Percentiles rank a stretch among this genome's conserved stretches.
Evolutionary conservation across 1,140 invertebrate genomes (phyloP).

Genomic region (Drosophila pseudoananassae): DNA sequence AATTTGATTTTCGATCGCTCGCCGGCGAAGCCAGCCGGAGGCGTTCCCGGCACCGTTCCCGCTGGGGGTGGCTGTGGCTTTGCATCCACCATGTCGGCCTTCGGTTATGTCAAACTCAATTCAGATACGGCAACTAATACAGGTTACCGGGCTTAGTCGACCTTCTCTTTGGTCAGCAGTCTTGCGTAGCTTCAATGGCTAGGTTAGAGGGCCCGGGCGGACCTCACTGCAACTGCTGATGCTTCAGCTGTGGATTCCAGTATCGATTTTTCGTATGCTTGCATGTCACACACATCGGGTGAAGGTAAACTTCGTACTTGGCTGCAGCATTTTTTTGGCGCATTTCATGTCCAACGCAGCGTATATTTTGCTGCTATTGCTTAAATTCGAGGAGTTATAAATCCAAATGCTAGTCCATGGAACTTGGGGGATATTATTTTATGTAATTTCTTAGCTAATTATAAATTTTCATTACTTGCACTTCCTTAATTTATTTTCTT

Average conservation of each 20-base stretch:
- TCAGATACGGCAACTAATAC: background rate
- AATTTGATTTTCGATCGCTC: slow-evolving; percentile 84
- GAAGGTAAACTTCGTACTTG: slow-evolving; percentile 34
- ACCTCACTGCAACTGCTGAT: slow-evolving; percentile 18
- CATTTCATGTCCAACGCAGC: slow-evolving; percentile 11
- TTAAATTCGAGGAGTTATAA: background rate
- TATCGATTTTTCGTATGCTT: slow-evolving; percentile 65
- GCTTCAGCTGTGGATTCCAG: slow-evolving; percentile 41
- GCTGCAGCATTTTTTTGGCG: slow-evolving; percentile 49
- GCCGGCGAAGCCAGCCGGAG: slow-evolving; percentile 70
- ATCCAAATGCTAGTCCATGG: background rate
- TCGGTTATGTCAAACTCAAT: background rate
- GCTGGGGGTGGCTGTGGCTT: slow-evolving; percentile 61
- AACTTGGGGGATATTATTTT: slow-evolving; percentile 2
- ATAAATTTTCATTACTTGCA: background rate
- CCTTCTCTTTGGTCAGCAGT: slow-evolving; percentile 4
- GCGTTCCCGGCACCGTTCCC: slow-evolving; percentile 60
- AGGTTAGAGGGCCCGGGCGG: slow-evolving; percentile 31
- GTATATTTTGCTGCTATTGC: background rate
- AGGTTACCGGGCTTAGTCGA: background rate
- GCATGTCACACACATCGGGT: slow-evolving; percentile 26
- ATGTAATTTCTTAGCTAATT: slow-evolving; percentile 12
- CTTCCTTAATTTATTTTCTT: background rate
- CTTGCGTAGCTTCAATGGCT: slow-evolving; percentile 43
- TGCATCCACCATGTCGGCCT: slow-evolving; percentile 60